phyloP scores from a whole-genome alignment of 1,140 invertebrate species.

The Caenorhabditis remanei region DNA sequence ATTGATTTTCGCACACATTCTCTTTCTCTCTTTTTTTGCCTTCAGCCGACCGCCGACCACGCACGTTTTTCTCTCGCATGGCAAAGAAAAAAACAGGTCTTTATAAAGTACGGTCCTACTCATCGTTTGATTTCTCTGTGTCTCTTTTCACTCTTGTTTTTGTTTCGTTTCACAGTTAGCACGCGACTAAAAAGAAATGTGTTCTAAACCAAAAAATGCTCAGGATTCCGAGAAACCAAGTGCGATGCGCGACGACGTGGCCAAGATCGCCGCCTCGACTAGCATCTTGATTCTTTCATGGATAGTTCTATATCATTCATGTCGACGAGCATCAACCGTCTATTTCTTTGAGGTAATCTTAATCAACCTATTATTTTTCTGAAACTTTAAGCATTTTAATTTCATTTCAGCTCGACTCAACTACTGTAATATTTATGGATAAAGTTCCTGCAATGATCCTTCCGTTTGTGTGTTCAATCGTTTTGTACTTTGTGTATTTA shows the following conservation, averaged over 20 bases:
- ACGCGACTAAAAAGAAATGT: background rate
- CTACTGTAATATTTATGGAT: constrained; percentile 55
- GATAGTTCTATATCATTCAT: constrained; percentile 54
- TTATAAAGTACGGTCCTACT: constrained; percentile 46
- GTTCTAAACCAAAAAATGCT: constrained; percentile 31
- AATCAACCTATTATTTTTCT: background rate
- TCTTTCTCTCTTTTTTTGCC: constrained; percentile 1
- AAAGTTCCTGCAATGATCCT: constrained; percentile 40
- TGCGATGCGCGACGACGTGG: constrained; percentile 33
- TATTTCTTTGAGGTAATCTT: constrained; percentile 64
- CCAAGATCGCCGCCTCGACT: constrained; percentile 33
- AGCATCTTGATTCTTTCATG: constrained; percentile 24
- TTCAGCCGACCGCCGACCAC: background rate
- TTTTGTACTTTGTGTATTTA: constrained; percentile 47
- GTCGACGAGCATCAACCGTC: constrained; percentile 58
- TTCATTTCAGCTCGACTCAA: constrained; percentile 59
- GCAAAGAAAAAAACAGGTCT: constrained; percentile 37
- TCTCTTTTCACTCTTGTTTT: constrained; percentile 23
- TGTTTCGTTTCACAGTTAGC: constrained; percentile 28
- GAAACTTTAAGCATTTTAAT: background rate
- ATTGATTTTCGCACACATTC: constrained; percentile 39
- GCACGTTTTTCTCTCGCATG: constrained; percentile 44
- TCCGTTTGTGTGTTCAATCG: constrained; percentile 38
- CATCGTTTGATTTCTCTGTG: background rate
- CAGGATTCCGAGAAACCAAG: constrained; percentile 10